Conservation (phyloP, 1,140 invertebrate species). For the Bombus affinis region DNA sequence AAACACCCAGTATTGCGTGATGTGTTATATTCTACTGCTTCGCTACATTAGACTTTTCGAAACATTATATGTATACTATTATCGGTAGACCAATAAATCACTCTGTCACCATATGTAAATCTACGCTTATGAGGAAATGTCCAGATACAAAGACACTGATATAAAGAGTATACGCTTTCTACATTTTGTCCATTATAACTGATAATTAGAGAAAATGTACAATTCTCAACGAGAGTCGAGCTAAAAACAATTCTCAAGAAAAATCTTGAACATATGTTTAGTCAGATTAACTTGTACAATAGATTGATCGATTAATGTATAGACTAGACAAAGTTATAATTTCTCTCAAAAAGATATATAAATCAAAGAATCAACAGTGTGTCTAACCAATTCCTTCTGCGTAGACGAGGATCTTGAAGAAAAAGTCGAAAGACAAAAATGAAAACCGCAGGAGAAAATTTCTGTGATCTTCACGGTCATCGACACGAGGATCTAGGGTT, state of each 20-base stretch:
- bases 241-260: not conserved
- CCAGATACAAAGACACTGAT: not conserved
- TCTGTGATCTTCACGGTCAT: conserved; percentile 23
- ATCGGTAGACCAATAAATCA: not conserved
- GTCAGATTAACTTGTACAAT: too few relatives aligned
- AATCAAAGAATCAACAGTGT: too few relatives aligned
- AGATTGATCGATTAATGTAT: too few relatives aligned
- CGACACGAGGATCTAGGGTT: conserved; percentile 16
- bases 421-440: not conserved
- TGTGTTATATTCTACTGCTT: not conserved
- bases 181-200: not conserved
- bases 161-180: not conserved
- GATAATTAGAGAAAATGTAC: too few relatives aligned
- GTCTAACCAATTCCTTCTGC: too few relatives aligned
- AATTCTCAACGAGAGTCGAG: not conserved
- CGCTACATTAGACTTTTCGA: not conserved
- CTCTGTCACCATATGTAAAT: not conserved
- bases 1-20: not conserved
- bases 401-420: too few relatives aligned
- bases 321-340: too few relatives aligned
- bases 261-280: too few relatives aligned
- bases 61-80: not conserved
- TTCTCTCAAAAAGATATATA: too few relatives aligned
- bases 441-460: not conserved
- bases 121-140: not conserved